A percentile compares a stretch with the other conserved stretches of the same genome.
These are phyloP conservation scores for Eremobia ochroleuca DNA, from an alignment of 2,888 invertebrate genomes.

Conservation along the genomic window DNA sequence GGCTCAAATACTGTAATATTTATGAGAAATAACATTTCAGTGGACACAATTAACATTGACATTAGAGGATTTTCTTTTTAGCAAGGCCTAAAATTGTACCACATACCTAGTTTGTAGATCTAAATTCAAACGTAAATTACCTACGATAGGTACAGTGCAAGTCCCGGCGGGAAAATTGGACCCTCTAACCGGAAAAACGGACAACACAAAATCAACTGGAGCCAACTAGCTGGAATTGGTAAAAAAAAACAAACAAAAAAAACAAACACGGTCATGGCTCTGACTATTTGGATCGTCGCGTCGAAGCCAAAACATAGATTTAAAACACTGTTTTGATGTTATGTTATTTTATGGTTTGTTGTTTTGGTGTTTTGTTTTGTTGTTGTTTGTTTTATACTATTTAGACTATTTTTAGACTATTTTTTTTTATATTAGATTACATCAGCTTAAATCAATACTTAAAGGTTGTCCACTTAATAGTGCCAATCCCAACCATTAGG, in stretches of 20 bases:
- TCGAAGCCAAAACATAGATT: not conserved
- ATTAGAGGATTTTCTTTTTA: not conserved
- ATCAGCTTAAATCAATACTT: not conserved
- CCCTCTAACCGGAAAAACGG: conserved; percentile 34
- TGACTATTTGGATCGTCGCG: conserved; percentile 9
- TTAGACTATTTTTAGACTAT: too few species aligned
- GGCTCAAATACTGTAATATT: not conserved
- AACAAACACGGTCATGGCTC: conserved; percentile 7
- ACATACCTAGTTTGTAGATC: not conserved
- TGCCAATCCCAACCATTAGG: too few species aligned
- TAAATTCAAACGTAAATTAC: conserved; percentile 8
- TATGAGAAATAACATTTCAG: not conserved
- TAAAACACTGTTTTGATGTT: not conserved
- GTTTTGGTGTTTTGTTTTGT: too few species aligned
- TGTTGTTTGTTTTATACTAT: too few species aligned
- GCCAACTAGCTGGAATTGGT: conserved; percentile 36
- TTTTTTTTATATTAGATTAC: not conserved
- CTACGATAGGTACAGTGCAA: not conserved
- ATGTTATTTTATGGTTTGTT: conserved; percentile 10
- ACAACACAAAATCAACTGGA: conserved; percentile 31
- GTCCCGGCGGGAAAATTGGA: conserved; percentile 21
- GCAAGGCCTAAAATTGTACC: not conserved
- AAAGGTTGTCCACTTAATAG: too few species aligned
- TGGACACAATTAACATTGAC: not conserved
- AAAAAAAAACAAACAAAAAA: conserved; percentile 13